These are phyloP conservation scores for Spicauda simplicius DNA, from an alignment of 2,888 invertebrate genomes.

Conservation along the genomic window DNA sequence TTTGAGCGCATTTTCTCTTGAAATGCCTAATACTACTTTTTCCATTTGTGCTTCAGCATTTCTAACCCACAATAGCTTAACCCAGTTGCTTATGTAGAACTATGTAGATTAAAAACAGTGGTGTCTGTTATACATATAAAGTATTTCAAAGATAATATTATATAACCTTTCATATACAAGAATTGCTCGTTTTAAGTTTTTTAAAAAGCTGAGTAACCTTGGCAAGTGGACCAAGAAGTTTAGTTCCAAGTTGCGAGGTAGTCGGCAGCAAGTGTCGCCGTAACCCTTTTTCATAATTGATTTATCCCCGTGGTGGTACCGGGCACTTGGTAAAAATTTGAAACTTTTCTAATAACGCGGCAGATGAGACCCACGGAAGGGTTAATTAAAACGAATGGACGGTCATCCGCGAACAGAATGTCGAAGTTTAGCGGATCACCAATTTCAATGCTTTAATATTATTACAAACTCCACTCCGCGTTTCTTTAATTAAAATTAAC, in stretches of 20 bases:
- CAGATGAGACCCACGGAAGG: constrained; percentile 71
- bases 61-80: too few species aligned
- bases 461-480: constrained; percentile 79
- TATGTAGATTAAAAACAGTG: too few species aligned
- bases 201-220: not conserved
- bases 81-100: too few species aligned
- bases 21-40: too few species aligned
- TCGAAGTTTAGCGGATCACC: constrained; percentile 84
- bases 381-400: constrained; percentile 83
- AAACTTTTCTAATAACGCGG: constrained; percentile 67
- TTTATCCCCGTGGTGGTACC: constrained; percentile 58
- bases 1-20: too few species aligned
- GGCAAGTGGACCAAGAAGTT: not conserved
- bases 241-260: not conserved
- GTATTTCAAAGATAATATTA: too few species aligned
- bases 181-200: not conserved
- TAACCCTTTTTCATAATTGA: constrained; percentile 58
- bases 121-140: too few species aligned
- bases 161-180: too few species aligned
- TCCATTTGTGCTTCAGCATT: too few species aligned
- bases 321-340: constrained; percentile 53
- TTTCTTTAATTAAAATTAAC: constrained; percentile 86
- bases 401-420: constrained; percentile 76
- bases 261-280: not conserved
- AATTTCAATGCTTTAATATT: constrained; percentile 84